Evolutionary conservation across 2,113 vertebrate species (phyloP), one percentile per base, ranked within the genome.

Genomic region (Corythoichthys haematopterus): DNA sequence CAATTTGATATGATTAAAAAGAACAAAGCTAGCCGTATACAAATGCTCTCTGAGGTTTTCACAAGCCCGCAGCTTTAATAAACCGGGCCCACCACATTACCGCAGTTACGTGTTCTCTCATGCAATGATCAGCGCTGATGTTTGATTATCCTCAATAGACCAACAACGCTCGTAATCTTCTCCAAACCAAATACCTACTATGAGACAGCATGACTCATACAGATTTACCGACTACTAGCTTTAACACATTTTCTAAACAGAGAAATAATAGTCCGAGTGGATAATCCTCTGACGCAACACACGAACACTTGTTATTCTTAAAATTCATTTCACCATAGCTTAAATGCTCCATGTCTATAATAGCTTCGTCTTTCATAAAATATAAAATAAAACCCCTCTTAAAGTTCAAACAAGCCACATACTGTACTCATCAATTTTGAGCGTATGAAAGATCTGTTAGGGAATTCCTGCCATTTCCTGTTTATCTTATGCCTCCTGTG

Each of bases 1-100:
- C 84, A 75, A 51, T 66, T 77, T 85, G 85, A 85, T 82, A 82
- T 86, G 81, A 87, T 86, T 89, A 84, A 81, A 84, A 72, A 59
- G 59, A 84, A 84, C 82, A 83, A 85, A 82, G 72, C 64, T 28
- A 68, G n/a, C 46, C 66, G 58, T 70, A 57, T 59, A 59, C 35
- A 59, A 65, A 72, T 37, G 51, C 53, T 20, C 35, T n/a, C 15
- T n/a, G 0, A 15, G 33, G 46, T 28, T 33, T 50, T 37, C 63
- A 65, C 55, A 45, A 11, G 50, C 53, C 52, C 58, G 33, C 11
- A 4, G 36, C 48, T 56, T 55, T 57, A 71, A 64, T 38, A 60
- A 64, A 37, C 4, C 28, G 62, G 58, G 67, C 46, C 16, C 46
- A 50, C 68, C 68, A 66, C 35, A 64, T 58, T 40, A 69, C 28